These are phyloP conservation scores for Cheumatopsyche charites DNA, from an alignment of 1,140 invertebrate species.

Conservation along the genomic window DNA sequence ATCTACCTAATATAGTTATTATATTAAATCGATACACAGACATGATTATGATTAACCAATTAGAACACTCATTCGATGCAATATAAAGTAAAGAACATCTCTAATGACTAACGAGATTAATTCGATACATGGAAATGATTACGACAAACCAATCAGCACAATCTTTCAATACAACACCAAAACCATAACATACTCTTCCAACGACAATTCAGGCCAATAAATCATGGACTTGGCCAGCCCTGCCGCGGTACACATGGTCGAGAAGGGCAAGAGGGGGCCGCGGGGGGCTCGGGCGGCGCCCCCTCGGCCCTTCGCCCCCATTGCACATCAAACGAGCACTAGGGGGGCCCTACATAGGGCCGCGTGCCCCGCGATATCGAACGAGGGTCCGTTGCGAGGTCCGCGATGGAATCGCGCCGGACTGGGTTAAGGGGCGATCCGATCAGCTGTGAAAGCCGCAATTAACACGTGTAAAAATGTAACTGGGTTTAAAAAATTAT, in stretches of 20 bases:
- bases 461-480: not conserved
- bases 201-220: too few relatives aligned
- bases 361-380: slow-evolving; percentile 11
- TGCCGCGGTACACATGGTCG: slow-evolving; percentile 13
- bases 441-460: slow-evolving; percentile 27
- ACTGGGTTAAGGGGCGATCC: slow-evolving; percentile 31
- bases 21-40: too few relatives aligned
- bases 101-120: too few relatives aligned
- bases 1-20: too few relatives aligned
- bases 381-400: not conserved
- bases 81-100: too few relatives aligned
- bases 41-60: too few relatives aligned
- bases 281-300: slow-evolving; percentile 11
- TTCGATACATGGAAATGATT: too few relatives aligned
- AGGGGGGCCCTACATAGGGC: not conserved
- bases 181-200: too few relatives aligned
- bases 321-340: slow-evolving; percentile 18
- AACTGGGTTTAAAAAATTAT: not conserved
- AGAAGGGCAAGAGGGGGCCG: not conserved
- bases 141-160: too few relatives aligned
- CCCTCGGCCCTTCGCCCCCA: slow-evolving; percentile 23
- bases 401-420: slow-evolving; percentile 13
- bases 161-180: too few relatives aligned
- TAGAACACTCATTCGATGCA: too few relatives aligned
- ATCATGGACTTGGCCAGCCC: not conserved